phyloP scores from a whole-genome alignment of 2,113 vertebrate genomes.

The Pteronura brasiliensis region DNA sequence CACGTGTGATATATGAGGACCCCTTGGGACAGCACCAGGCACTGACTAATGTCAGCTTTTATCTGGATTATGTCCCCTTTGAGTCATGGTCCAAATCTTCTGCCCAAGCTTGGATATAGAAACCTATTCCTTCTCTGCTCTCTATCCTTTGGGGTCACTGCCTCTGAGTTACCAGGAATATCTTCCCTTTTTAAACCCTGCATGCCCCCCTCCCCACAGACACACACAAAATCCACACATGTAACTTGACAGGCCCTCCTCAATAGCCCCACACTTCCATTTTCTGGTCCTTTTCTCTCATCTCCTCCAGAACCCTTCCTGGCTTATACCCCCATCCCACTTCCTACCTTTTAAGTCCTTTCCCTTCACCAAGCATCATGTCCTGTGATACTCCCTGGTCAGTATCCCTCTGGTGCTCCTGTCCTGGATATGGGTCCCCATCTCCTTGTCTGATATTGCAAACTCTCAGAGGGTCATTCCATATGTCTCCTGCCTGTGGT shows the following conservation, averaged over 20 bases:
- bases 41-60: background rate
- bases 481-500: too few species aligned
- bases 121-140: background rate
- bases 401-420: background rate
- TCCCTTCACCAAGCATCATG: background rate
- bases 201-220: background rate
- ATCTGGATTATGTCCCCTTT: background rate
- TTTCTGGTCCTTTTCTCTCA: background rate
- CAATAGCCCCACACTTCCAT: background rate
- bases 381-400: background rate
- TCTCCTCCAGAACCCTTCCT: background rate
- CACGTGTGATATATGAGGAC: background rate
- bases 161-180: background rate
- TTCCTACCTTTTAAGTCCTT: background rate
- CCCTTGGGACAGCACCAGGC: background rate
- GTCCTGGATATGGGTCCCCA: background rate
- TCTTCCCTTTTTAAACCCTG: background rate
- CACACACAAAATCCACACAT: background rate
- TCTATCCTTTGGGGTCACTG: background rate
- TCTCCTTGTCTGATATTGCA: background rate
- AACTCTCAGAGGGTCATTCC: background rate
- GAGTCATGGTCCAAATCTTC: background rate
- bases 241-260: background rate
- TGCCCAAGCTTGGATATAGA: background rate
- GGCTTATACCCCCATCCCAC: background rate